Base-by-base conservation (phyloP, 2,888 invertebrate species). In the Xanthia icteritia region DNA sequence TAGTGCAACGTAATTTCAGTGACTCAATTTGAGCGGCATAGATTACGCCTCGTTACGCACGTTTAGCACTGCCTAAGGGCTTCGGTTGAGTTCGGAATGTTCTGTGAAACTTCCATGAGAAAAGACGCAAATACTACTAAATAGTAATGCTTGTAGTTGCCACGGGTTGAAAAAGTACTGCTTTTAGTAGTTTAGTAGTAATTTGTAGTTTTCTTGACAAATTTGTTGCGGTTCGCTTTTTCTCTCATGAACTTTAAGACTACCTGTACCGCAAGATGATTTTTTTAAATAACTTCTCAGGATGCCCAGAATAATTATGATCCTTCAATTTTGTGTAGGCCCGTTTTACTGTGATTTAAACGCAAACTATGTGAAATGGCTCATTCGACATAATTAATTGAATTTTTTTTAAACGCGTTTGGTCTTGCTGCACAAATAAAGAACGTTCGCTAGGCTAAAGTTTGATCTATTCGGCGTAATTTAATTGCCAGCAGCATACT, bases 71-170 rank as follows among this genome's bases (percentile, higher is more conserved):
- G 31, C 3, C 61, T 20, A 36, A 11, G 61, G 20, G 1, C 17
- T 31, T 60, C 20, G 5, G 1, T 36, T 31, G 31, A 9, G 20
- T 31, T 60, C 9, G 31, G 31, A 31, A 31, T 17, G 17, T 27
- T 17, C 8, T 58, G 6, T 58, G 27, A 2, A 15, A 27, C 27
- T 27, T 58, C 31, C 3, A 60, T 31, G 60, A 60, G 31, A 20
- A 20, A 4, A 60, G 20, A 20, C 42, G n/a, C 54, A 56, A 76
- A 76, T 64, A 77, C 27, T 77, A 54, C 27, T 48, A 54, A 45
- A 31, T 48, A 66, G 58, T 56, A 36, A 31, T 11, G 61, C 70
- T 70, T 63, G 61, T 63, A 79, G 80, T 51, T 36, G 23, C 36
- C 36, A 64, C 3, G 1, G n/a, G 42, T 13, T 48, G 27, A 60